Evolutionary conservation across 2,888 invertebrate species (phyloP), one percentile per base, ranked within the genome.

Genomic region (Drosophila pseudotalamancana): DNA sequence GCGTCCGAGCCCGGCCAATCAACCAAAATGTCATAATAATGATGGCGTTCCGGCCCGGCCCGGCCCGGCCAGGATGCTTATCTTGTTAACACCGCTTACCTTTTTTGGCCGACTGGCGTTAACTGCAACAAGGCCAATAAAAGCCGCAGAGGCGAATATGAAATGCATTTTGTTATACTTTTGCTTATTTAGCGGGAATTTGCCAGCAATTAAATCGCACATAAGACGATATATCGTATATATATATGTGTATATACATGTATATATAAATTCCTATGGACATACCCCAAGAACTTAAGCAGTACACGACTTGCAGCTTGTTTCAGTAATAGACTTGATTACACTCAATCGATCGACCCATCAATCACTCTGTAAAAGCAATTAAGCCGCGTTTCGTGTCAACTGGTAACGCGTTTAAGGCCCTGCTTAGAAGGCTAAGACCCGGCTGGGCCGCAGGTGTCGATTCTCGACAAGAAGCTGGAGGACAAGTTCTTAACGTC

Each of bases 11-110:
- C n/a, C 72, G 65, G 68, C 62, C 78, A 82, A 87, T 84, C 84
- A 82, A 85, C 66, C 76, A 72, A 82, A 87, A 88, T 89, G 88
- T 87, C 87, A 88, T 86, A 84, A 87, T 87, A 88, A 89, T 88
- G 88, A 87, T 88, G 89, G 88, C 89, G 89, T 87, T 64, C 61
- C 69, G 48, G 50, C 32, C 61, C 56, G 56, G 19, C 50, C 4
- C 53, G 45, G 29, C 23, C 23, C 4, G 23, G 48, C 60, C 75
- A 88, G 81, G 77, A 83, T 76, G 74, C 72, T 82, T 78, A 89
- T 79, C 83, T 77, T 75, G 77, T 85, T 82, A 82, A 87, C 80
- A 68, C 77, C 60, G 64, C 40, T 12, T 14, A 62, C 61, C 54
- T 49, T 65, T 62, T 73, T 64, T 62, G 59, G 54, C 27, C 27